Evolutionary conservation across 2,797 vertebrate species (phyloP).

Genomic region (Nasua narica): DNA sequence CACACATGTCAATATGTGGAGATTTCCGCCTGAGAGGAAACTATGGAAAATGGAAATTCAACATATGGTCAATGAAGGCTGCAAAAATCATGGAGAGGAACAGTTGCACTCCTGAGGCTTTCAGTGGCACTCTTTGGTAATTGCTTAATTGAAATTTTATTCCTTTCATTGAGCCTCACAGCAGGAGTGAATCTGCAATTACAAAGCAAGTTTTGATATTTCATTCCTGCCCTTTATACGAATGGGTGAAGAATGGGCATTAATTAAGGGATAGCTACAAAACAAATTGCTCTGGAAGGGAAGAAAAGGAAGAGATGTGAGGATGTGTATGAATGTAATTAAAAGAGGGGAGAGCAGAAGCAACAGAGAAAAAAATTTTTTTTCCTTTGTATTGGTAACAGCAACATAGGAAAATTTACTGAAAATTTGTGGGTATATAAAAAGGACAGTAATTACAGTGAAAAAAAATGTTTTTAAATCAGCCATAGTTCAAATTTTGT

Average conservation of each 20-base stretch:
- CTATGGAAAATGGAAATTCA: slow-evolving; percentile 35
- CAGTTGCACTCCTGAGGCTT: neutral
- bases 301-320: neutral
- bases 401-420: neutral
- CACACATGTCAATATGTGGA: neutral
- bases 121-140: neutral
- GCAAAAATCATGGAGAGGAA: neutral
- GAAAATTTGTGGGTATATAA: neutral
- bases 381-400: neutral
- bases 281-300: neutral
- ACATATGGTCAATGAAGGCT: slow-evolving; percentile 2
- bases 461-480: neutral
- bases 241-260: slow-evolving; percentile 13
- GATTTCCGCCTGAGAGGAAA: neutral
- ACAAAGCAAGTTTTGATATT: slow-evolving; percentile 50
- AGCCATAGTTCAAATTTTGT: neutral
- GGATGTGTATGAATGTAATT: neutral
- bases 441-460: neutral
- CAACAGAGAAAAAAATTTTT: neutral
- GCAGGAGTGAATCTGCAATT: slow-evolving; percentile 48
- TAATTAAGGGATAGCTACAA: slow-evolving; percentile 23
- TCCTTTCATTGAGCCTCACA: slow-evolving; percentile 30
- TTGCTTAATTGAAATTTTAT: slow-evolving; percentile 68
- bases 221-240: slow-evolving; percentile 29
- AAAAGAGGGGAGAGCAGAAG: neutral